Percentiles rank a stretch among this genome's conserved stretches.
Conservation (phyloP, 2,888 invertebrate species). For the Tipula vernalis region DNA sequence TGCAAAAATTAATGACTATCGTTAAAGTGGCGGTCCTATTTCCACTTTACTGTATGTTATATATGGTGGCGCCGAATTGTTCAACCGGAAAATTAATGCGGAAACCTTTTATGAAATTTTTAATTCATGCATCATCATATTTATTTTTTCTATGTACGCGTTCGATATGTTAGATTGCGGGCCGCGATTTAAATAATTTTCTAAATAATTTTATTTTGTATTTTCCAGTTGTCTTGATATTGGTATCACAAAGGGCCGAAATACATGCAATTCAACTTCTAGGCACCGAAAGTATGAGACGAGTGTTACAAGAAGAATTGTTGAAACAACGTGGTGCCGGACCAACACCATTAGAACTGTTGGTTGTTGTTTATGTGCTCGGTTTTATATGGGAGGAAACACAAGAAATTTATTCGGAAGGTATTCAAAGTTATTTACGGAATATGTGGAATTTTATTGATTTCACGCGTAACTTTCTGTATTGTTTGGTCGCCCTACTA, state of each 20-base stretch:
- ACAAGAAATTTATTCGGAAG: slow-evolving; percentile 78
- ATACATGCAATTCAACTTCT: slow-evolving; percentile 59
- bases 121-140: slow-evolving; percentile 89
- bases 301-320: slow-evolving; percentile 46
- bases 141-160: slow-evolving; percentile 87
- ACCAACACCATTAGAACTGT: slow-evolving; percentile 71
- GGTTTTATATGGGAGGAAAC: slow-evolving; percentile 90
- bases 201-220: not conserved
- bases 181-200: not conserved
- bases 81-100: slow-evolving; percentile 69
- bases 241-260: slow-evolving; percentile 85
- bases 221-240: slow-evolving; percentile 66
- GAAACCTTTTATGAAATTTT: slow-evolving; percentile 93
- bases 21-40: slow-evolving; percentile 67
- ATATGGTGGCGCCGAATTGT: slow-evolving; percentile 75
- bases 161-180: slow-evolving; percentile 21
- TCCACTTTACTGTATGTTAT: slow-evolving; percentile 74
- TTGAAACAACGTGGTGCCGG: slow-evolving; percentile 68
- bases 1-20: slow-evolving; percentile 61
- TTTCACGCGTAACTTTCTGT: slow-evolving; percentile 79
- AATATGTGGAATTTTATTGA: slow-evolving; percentile 98
- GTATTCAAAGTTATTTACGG: slow-evolving; percentile 72
- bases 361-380: slow-evolving; percentile 72
- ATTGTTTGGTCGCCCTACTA: slow-evolving; percentile 57
- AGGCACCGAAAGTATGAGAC: slow-evolving; percentile 55